Base-by-base conservation (phyloP, 2,888 invertebrate species). In the Nemapogon koenigi region DNA sequence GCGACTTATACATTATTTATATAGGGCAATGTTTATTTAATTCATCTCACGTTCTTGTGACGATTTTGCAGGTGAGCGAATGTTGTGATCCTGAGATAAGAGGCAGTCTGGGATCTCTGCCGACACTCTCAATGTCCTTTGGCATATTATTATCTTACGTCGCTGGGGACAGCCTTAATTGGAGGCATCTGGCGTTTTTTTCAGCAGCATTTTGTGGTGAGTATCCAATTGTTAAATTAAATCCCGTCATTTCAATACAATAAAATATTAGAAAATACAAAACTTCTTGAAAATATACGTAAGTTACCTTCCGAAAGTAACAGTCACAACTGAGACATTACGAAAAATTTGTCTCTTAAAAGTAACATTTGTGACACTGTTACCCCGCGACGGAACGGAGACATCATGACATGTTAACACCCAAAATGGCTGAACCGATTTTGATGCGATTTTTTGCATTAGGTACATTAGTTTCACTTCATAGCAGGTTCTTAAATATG, bases 61-160 rank as follows among this genome's bases (percentile, higher is more conserved):
- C n/a, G n/a, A n/a, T n/a, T 28, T 46, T 59, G 2, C 50, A 83
- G 83, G 82, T 83, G 38, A 81, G 81, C 48, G 88, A 88, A 55
- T 84, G 86, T 49, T 81, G 86, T 4, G 81, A 84, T 38, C 82
- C 84, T 1, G 80, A 83, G 46, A 79, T 84, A 38, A 78, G 88
- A 10, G 88, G 88, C 1, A 65, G 83, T 7, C 61, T 87, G 14
- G 87, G 87, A 1, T 83, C 86, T 0, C 64, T 86, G 33, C 84
- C 85, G 2, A 83, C 86, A n/a, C 64, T 87, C 11, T 82, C 82
- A 37, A 83, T 87, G 71, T 84, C 85, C 0, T 47, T 83, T 10
- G 88, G 87, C 2, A 85, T 87, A 43, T 63, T 87, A 11, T 48
- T 82, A 16, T 81, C 83, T 0, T 87, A 87, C 51, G 43, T 80